Evolutionary conservation across 2,888 invertebrate genomes (phyloP), one percentile per base, ranked within the genome.

Genomic region (Caenorhabditis sp.): DNA sequence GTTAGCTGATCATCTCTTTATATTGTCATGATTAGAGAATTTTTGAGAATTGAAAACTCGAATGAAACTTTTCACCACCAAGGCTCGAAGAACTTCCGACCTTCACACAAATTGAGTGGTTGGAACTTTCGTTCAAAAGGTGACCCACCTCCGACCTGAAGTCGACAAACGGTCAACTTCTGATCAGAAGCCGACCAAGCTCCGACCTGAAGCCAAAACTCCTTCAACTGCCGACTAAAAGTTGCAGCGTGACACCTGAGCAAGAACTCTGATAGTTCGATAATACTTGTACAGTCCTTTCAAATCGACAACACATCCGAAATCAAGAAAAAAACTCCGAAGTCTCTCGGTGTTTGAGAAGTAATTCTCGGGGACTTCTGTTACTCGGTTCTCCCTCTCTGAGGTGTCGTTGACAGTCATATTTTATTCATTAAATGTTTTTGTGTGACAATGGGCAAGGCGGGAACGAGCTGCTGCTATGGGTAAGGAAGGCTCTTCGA

Each of bases 351-450:
- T 24, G 44, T 44, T n/a, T n/a, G 22, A 58, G 47, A 35, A 58
- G 64, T 59, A 58, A 58, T 58, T 66, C 76, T 56, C 49, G 35
- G 14, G 8, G 49, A 47, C n/a, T 22, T 61, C 63, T 63, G 24
- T 44, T 63, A 44, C 44, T 26, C 26, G n/a, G 12, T 10, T 5
- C 38, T 10, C n/a, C 47, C 44, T 28, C 22, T 26, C 47, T 56
- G 79, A 79, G 79, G 79, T 79, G 79, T 70, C 79, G 79, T 79
- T 79, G 79, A 79, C 79, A 70, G 70, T 79, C 79, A 79, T 79
- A 79, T 79, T 70, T 79, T 79, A 79, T 79, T 79, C 79, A 79
- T 79, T 79, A 79, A 79, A 79, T 79, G 79, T 79, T 79, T 79
- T 79, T 79, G 70, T 70, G 79, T 69, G 79, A 70, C 70, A 70